Evolutionary conservation across 1,140 invertebrate species (phyloP).

Genomic region (Saccostrea echinata): DNA sequence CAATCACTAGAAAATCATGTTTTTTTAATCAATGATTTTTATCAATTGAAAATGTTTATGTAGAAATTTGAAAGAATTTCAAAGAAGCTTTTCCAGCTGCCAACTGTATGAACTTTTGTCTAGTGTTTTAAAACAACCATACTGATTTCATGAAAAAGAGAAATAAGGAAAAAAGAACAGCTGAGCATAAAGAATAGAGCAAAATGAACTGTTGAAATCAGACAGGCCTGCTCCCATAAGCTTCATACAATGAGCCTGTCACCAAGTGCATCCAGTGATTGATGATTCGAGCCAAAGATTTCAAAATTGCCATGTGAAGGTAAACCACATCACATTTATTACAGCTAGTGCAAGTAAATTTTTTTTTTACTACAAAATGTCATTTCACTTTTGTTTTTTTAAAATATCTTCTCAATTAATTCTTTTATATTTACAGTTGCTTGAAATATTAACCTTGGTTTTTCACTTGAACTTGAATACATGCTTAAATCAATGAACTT

Average conservation of each 20-base stretch:
- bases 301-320: constrained; percentile 5
- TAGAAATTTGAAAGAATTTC: neutral
- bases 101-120: constrained; percentile 5
- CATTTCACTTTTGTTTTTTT: too few species aligned
- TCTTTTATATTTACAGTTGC: neutral
- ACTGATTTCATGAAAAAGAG: constrained; percentile 13
- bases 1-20: neutral
- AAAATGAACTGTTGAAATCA: neutral
- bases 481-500: too few species aligned
- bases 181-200: constrained; percentile 12
- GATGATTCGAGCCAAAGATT: neutral
- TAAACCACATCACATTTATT: neutral
- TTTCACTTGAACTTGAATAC: too few species aligned
- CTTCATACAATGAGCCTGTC: constrained; percentile 26
- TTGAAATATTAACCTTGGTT: neutral
- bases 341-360: too few species aligned
- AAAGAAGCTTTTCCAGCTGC: neutral
- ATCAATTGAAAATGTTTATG: too few species aligned
- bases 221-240: constrained; percentile 28
- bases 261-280: constrained; percentile 22
- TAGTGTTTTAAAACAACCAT: constrained; percentile 17
- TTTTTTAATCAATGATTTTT: too few species aligned
- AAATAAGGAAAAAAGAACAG: neutral
- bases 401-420: too few species aligned
- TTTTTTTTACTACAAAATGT: too few species aligned